Evolutionary conservation across 2,888 invertebrate genomes (phyloP), one percentile per base, ranked within the genome.

Genomic region (Acrobasis consociella): DNA sequence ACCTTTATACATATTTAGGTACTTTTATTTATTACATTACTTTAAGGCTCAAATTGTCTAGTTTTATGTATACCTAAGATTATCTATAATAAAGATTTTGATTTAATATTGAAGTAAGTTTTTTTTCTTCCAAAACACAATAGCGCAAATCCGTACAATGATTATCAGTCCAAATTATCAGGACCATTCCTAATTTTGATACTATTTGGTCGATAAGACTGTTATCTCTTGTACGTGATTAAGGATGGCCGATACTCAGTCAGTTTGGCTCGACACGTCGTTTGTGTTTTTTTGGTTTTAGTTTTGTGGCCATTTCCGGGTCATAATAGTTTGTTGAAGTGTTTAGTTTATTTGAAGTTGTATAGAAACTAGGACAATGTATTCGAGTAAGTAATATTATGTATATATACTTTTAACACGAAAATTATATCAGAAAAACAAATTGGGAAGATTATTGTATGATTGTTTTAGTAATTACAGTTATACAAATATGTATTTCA

Each of bases 181-280:
- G 8, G 38, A 11, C 49, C 58, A 10, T 58, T 31, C 16, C 49
- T 50, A 59, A 60, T 60, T 59, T 50, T 39, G 50, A 60, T 49
- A 38, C 7, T 60, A 59, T 50, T 50, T 51, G 3, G 50, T 50
- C 50, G 59, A 60, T 60, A 60, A 60, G 13, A 9, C 16, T 22
- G 49, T 50, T 60, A 50, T 60, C 49, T 60, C 17, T 51, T 5
- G 46, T 46, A 51, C 16, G 50, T 60, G 59, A 60, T 60, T 59
- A 59, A 16, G 15, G 13, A 46, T 49, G 38, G 38, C 7, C 13
- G 59, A 51, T 50, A 60, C 38, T 38, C 59, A 13, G 38, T 16
- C 59, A 60, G 59, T 50, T 9, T 13, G 16, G 9, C 11, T 49
- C 38, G 11, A 17, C 50, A 10, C 46, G 42, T 46, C 42, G 42